phyloP scores from a whole-genome alignment of 2,797 vertebrate species.

The Bryconaethiops microstoma region DNA sequence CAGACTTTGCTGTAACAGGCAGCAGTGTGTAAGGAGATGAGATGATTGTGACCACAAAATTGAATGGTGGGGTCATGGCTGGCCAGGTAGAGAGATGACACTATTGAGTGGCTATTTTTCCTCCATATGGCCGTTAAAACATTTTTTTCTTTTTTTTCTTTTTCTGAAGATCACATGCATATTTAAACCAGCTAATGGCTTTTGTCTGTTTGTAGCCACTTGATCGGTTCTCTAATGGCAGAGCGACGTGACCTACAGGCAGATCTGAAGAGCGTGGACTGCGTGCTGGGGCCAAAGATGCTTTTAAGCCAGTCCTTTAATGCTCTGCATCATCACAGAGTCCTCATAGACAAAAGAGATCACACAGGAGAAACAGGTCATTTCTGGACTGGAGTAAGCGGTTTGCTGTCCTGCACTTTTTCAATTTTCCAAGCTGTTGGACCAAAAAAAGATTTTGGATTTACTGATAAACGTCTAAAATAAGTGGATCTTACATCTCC shows the following conservation, averaged over 20 bases:
- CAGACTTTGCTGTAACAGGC: too few species aligned
- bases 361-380: constrained; percentile 11
- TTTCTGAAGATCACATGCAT: neutral
- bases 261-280: neutral
- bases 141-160: neutral
- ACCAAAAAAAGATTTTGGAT: neutral
- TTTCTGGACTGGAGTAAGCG: constrained; percentile 11
- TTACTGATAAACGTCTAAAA: neutral
- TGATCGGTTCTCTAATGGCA: constrained; percentile 8
- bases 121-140: too few species aligned
- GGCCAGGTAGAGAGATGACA: too few species aligned
- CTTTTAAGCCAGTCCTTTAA: neutral
- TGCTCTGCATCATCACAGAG: constrained; percentile 7
- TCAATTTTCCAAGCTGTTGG: neutral
- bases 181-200: neutral
- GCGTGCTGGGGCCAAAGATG: neutral
- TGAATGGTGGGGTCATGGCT: neutral
- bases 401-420: constrained; percentile 7
- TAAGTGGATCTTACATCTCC: neutral
- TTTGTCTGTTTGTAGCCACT: constrained; percentile 17
- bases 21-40: too few species aligned
- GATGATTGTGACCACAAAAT: neutral
- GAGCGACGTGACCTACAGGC: constrained; percentile 18
- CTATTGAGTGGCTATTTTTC: too few species aligned
- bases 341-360: constrained; percentile 18